Evolutionary conservation across 2,113 vertebrate genomes (phyloP).

Genomic region (Misgurnus mizolepis): DNA sequence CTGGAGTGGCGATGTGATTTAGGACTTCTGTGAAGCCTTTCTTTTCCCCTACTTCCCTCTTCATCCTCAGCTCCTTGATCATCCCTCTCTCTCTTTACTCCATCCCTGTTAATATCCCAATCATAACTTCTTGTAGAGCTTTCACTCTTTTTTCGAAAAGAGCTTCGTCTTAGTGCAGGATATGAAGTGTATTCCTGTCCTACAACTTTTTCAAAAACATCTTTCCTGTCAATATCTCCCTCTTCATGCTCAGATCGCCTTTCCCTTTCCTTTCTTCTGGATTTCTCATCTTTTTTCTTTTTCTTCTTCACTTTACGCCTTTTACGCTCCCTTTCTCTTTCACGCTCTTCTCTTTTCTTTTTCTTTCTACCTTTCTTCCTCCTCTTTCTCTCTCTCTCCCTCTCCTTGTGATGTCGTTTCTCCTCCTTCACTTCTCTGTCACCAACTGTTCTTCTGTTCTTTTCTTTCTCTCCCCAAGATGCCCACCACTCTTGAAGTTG

Average conservation of each 20-base stretch:
- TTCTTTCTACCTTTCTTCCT: constrained; percentile 77
- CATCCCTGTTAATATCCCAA: constrained; percentile 71
- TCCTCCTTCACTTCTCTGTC: constrained; percentile 60
- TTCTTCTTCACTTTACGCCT: constrained; percentile 76
- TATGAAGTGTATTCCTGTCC: constrained; percentile 69
- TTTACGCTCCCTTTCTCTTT: constrained; percentile 73
- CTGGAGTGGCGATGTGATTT: constrained; percentile 64
- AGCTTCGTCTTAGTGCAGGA: constrained; percentile 68
- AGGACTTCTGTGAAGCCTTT: constrained; percentile 58
- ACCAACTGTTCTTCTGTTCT: constrained; percentile 47
- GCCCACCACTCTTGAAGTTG: constrained; percentile 81
- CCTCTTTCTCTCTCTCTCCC: constrained; percentile 72
- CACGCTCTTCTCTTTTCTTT: constrained; percentile 74
- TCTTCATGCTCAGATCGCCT: constrained; percentile 71
- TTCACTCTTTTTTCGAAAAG: constrained; percentile 74
- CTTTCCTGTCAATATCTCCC: constrained; percentile 68
- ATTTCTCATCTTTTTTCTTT: constrained; percentile 73
- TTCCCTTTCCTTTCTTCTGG: constrained; percentile 61
- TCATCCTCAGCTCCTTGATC: constrained; percentile 68
- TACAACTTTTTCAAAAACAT: constrained; percentile 65
- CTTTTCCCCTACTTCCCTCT: constrained; percentile 65
- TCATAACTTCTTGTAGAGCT: constrained; percentile 73
- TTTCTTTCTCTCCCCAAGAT: constrained; percentile 74
- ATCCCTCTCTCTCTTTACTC: constrained; percentile 66
- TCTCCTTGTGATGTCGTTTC: constrained; percentile 73